Base-by-base conservation (phyloP, 2,797 vertebrate genomes). In the Petrocephalus schoutedeni region DNA sequence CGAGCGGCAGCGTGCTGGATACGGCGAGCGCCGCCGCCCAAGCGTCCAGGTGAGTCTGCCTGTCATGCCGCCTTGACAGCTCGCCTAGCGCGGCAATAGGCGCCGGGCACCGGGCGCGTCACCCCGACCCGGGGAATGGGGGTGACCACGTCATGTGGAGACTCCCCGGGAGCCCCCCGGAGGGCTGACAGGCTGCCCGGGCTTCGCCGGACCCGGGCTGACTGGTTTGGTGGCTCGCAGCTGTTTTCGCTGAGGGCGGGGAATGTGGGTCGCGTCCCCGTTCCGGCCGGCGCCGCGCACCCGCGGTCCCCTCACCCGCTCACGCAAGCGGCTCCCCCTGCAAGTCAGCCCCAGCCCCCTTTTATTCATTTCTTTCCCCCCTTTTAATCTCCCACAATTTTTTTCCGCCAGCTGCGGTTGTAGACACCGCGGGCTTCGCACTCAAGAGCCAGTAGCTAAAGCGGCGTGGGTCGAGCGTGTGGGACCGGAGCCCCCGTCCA, bases 231-330 rank as follows among this genome's bases (percentile, higher is more conserved):
- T 71, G 64, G 23, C 28, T 67, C 64, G 64, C 64, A 71, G 64
- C 64, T 71, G 64, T 71, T 71, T 71, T 71, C 64, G 64, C 64
- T 71, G 64, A 71, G 64, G 64, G 64, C 36, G 28, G 36, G 49
- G n/a, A 45, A 82, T 82, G 49, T 82, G 77, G 77, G 77, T 82
- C 77, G 77, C 45, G 77, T 82, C 77, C 77, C 77, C 77, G 77
- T 82, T 82, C 77, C 45, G 36, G 77, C 77, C 45, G 36, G 77
- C 45, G 77, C 49, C 36, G 32, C 77, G n/a, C 36, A n/a, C 28
- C 36, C 28, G 28, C 64, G 36, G 2, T 36, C 14, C 36, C 36
- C 36, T 6, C 16, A 71, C 36, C 64, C 28, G 32, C 64, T 71
- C 64, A 71, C 28, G 16, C 64, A 71, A 36, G 36, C 64, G 36